These are phyloP conservation scores for Catharus bicknelli DNA, from an alignment of 2,113 vertebrate genomes.

Conservation along the genomic window DNA sequence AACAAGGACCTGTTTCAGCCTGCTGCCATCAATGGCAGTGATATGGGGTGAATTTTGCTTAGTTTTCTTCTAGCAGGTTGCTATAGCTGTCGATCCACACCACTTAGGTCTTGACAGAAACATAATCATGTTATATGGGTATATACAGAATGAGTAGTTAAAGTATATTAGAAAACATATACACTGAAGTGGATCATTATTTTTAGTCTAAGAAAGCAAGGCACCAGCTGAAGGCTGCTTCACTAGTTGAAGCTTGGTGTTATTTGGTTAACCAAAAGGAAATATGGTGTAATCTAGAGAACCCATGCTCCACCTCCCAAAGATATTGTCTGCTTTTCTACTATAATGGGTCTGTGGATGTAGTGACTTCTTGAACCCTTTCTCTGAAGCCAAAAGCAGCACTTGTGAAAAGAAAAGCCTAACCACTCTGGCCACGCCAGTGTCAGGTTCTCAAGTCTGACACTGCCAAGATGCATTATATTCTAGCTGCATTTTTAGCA, in stretches of 20 bases:
- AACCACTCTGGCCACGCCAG: background rate
- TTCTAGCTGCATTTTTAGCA: constrained; percentile 52
- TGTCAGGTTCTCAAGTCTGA: constrained; percentile 23
- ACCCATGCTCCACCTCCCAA: background rate
- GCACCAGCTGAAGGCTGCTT: background rate
- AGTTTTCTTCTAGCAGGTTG: background rate
- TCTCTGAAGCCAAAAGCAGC: background rate
- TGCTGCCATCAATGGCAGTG: background rate
- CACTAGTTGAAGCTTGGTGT: background rate
- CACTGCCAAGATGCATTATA: background rate
- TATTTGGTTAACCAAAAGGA: constrained; percentile 34
- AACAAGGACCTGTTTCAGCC: background rate
- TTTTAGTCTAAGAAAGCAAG: background rate
- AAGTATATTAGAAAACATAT: constrained; percentile 52
- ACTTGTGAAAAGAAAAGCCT: constrained; percentile 23
- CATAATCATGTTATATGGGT: constrained; percentile 48
- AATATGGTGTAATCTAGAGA: background rate
- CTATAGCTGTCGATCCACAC: constrained; percentile 15
- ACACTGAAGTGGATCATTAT: constrained; percentile 6
- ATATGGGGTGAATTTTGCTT: background rate
- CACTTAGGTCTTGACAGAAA: constrained; percentile 49
- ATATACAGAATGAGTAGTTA: background rate
- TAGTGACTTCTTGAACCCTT: constrained; percentile 36
- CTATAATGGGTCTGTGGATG: background rate
- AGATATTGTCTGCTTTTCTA: background rate